phyloP scores from a whole-genome alignment of 2,888 invertebrate species.

The Lepidonotus clava region DNA sequence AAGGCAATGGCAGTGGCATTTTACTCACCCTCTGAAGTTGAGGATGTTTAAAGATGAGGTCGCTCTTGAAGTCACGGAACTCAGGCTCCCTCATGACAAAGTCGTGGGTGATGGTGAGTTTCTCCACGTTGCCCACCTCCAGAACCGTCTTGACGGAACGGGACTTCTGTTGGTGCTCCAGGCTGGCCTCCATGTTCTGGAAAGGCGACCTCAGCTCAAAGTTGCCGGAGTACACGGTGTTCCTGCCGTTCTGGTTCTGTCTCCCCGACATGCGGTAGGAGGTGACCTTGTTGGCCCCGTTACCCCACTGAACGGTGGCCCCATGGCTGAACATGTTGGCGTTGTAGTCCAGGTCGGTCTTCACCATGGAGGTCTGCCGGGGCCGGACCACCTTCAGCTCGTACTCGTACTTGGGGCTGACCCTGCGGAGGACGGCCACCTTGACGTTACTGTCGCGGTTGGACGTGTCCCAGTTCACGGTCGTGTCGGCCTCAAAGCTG shows the following conservation, averaged over 20 bases:
- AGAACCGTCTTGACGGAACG: slow-evolving; percentile 15
- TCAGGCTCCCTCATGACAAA: neutral
- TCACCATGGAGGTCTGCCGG: neutral
- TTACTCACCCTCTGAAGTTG: slow-evolving; percentile 18
- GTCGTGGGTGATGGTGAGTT: slow-evolving; percentile 31
- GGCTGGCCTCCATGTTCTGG: slow-evolving; percentile 9
- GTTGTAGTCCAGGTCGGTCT: neutral
- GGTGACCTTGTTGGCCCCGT: neutral
- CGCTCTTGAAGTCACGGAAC: slow-evolving; percentile 23
- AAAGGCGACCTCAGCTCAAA: neutral
- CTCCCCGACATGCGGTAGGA: neutral
- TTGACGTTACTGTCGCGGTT: slow-evolving; percentile 11
- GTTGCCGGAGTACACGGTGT: neutral
- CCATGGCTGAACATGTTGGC: neutral
- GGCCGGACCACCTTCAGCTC: slow-evolving; percentile 17
- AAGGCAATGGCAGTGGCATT: slow-evolving; percentile 59
- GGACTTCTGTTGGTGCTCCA: slow-evolving; percentile 1
- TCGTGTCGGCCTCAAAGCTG: neutral
- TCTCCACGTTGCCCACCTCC: slow-evolving; percentile 37
- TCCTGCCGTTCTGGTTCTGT: neutral
- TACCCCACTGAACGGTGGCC: neutral
- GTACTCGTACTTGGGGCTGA: slow-evolving; percentile 9
- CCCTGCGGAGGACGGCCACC: neutral
- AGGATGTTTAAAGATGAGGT: slow-evolving; percentile 31
- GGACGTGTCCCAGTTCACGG: slow-evolving; percentile 35